phyloP scores from a whole-genome alignment of 2,113 vertebrate species.

The Rhynchomys soricoides region DNA sequence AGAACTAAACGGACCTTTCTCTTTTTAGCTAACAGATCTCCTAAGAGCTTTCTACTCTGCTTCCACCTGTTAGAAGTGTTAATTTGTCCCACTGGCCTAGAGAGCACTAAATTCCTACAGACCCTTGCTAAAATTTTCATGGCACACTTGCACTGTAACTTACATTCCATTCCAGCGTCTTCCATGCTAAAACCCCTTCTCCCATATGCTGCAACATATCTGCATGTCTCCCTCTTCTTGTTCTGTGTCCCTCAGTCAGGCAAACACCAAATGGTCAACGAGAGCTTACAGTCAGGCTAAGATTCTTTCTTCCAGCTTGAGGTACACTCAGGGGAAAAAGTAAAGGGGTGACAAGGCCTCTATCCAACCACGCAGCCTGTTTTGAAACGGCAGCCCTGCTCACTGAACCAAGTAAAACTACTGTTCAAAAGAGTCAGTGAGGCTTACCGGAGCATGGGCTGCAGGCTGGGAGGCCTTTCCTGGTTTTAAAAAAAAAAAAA shows the following conservation, averaged over 20 bases:
- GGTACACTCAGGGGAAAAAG: conserved; percentile 69
- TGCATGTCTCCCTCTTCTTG: conserved; percentile 63
- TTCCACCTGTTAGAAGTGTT: not conserved
- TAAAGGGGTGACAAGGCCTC: conserved; percentile 46
- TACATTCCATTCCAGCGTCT: conserved; percentile 39
- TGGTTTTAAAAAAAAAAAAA: conserved; percentile 68
- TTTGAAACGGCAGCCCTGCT: conserved; percentile 81
- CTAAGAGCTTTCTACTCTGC: not conserved
- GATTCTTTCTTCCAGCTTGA: conserved; percentile 64
- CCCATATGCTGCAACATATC: conserved; percentile 65
- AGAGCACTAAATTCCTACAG: not conserved
- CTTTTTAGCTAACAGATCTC: not conserved
- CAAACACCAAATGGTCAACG: conserved; percentile 70
- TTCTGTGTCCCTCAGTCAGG: conserved; percentile 27
- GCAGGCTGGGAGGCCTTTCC: not conserved
- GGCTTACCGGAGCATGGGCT: conserved; percentile 72
- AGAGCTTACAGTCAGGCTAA: conserved; percentile 65
- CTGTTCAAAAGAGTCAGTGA: conserved; percentile 78
- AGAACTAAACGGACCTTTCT: not conserved
- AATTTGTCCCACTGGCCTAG: not conserved
- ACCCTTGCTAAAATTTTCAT: not conserved
- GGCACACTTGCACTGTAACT: conserved; percentile 47
- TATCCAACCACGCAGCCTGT: conserved; percentile 41
- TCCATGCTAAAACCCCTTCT: conserved; percentile 66
- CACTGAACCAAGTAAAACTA: conserved; percentile 83